Conservation (phyloP, 1,140 invertebrate species). For the Cotesia typhae region DNA sequence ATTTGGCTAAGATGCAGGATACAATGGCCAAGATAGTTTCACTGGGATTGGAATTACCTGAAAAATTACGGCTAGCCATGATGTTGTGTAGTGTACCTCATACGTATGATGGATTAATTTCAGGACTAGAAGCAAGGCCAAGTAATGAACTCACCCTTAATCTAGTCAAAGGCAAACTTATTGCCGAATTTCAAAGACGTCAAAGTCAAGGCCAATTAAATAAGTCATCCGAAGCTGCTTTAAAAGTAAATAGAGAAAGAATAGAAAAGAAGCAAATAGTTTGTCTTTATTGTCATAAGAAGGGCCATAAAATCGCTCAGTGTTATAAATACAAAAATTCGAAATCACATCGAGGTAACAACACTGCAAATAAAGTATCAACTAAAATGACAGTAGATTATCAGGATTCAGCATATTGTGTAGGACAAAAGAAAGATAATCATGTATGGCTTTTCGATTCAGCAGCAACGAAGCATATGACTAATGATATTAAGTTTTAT, state of each 20-base stretch:
- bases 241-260: conserved; percentile 18
- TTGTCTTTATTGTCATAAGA: not conserved
- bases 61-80: conserved; percentile 33
- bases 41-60: conserved; percentile 30
- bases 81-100: conserved; percentile 36
- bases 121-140: conserved; percentile 36
- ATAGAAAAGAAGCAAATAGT: not conserved
- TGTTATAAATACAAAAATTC: conserved; percentile 17
- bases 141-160: conserved; percentile 27
- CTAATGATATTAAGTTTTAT: conserved; percentile 22
- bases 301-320: not conserved
- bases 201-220: not conserved
- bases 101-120: conserved; percentile 35
- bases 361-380: not conserved
- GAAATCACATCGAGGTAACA: not conserved
- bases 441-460: conserved; percentile 18
- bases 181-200: conserved; percentile 16
- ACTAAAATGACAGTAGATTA: not conserved
- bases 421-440: not conserved
- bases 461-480: conserved; percentile 26
- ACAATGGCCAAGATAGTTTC: conserved; percentile 33
- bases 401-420: not conserved
- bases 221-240: not conserved
- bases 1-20: conserved; percentile 1
- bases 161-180: conserved; percentile 27